phyloP scores from a whole-genome alignment of 2,797 vertebrate species.

The Myiotriccus ornatus region DNA sequence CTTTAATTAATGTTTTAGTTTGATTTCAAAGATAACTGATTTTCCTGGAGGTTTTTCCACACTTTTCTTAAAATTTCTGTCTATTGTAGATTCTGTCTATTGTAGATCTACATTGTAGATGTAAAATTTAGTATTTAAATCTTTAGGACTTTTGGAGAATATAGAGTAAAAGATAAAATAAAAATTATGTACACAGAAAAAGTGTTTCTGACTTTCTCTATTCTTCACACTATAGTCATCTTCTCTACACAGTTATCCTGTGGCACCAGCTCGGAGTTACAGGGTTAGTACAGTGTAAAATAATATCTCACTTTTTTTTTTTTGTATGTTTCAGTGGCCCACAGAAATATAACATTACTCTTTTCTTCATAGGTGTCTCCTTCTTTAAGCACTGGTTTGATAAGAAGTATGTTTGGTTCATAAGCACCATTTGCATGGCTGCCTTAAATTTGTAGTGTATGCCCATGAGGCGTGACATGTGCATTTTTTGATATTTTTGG shows the following conservation, averaged over 20 bases:
- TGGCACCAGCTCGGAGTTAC: conserved; percentile 68
- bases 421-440: conserved; percentile 63
- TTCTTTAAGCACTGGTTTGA: conserved; percentile 76
- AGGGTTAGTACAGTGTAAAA: conserved; percentile 72
- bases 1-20: background rate
- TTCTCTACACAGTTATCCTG: conserved; percentile 75
- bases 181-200: background rate
- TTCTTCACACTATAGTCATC: conserved; percentile 62
- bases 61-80: background rate
- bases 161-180: background rate
- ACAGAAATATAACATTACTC: background rate
- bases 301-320: background rate
- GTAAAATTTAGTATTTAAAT: background rate
- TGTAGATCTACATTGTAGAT: background rate
- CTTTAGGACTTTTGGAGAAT: background rate
- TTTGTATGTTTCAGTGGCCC: background rate
- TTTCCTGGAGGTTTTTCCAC: background rate
- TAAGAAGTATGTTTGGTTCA: conserved; percentile 90
- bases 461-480: background rate
- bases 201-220: background rate
- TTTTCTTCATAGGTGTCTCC: conserved; percentile 79
- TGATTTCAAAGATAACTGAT: background rate
- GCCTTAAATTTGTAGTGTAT: background rate
- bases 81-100: background rate
- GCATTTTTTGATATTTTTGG: background rate